Base-by-base conservation (phyloP, 2,113 vertebrate genomes). In the Xenus cinereus region DNA sequence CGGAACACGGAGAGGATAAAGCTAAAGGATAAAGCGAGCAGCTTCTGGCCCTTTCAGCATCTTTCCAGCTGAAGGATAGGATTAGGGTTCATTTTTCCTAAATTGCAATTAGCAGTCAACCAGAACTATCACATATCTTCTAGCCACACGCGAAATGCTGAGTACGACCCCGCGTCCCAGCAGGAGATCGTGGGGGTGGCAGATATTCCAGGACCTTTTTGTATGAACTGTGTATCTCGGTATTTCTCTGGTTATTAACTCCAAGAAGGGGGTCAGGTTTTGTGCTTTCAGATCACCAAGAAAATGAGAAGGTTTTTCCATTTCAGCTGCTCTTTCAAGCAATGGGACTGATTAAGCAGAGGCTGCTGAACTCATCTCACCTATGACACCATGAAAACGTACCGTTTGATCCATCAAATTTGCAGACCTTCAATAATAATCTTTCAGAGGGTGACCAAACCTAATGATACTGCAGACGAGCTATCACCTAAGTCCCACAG, bases 71-170 rank as follows among this genome's bases (percentile, higher is more conserved):
- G 43, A 89, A 62, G 75, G 72, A 82, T 37, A 28, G 84, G 77
- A 95, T 96, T 94, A 94, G 48, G 0, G 84, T 87, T 96, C 81
- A 0, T 87, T 96, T 95, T 91, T 76, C 89, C 84, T 89, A 95
- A 96, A 96, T 30, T 93, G 96, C 95, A 95, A 97, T 96, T 96
- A 97, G 91, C 93, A 91, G 57, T 59, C 89, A 83, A 33, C 62
- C 74, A 5, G 91, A 87, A 93, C 94, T 96, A 96, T 96, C 95
- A 91, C 81, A 66, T 94, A 94, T 95, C 94, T 89, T 53, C 17
- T 48, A 87, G 84, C 33, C 62, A 45, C 84, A 91, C 8, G 2
- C 43, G 63, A 95, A 97, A 76, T 80, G 91, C 95, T 95, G 96
- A 95, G 80, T 24, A 69, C 71, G 85, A 1, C 81, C n/a, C 87